Percentiles rank a stretch among this genome's conserved stretches.
Evolutionary conservation across 2,113 vertebrate genomes (phyloP).

Genomic region (Megaptera novaeangliae): DNA sequence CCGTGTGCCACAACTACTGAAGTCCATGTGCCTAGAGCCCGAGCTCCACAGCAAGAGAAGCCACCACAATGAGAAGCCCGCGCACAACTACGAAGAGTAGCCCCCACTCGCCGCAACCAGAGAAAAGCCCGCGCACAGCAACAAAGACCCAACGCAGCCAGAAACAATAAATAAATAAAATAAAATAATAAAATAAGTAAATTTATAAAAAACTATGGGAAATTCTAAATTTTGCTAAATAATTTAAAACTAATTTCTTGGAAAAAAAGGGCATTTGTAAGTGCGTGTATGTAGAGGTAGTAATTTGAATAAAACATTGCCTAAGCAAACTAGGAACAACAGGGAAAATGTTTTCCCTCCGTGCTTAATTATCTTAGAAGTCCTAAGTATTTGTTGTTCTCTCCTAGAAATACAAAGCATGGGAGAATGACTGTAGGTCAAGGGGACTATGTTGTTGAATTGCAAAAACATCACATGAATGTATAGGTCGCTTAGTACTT

Average conservation of each 20-base stretch:
- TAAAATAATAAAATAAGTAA: too few relatives aligned
- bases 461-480: not conserved
- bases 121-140: too few relatives aligned
- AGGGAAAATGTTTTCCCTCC: not conserved
- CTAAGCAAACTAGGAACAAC: not conserved
- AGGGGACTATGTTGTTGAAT: not conserved
- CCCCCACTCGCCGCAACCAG: too few relatives aligned
- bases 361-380: not conserved
- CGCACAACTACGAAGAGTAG: too few relatives aligned
- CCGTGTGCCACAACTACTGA: too few relatives aligned
- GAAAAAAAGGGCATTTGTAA: not conserved
- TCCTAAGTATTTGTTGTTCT: not conserved
- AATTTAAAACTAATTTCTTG: not conserved
- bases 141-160: too few relatives aligned
- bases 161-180: too few relatives aligned
- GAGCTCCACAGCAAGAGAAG: too few relatives aligned
- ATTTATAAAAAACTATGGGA: too few relatives aligned
- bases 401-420: not conserved
- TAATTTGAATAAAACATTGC: not conserved
- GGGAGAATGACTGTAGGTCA: not conserved
- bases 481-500: not conserved
- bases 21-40: too few relatives aligned
- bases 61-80: too few relatives aligned
- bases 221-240: constrained; percentile 2
- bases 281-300: not conserved